These are phyloP conservation scores for Troides oblongomaculatus DNA, from an alignment of 2,888 invertebrate species.

Conservation along the genomic window DNA sequence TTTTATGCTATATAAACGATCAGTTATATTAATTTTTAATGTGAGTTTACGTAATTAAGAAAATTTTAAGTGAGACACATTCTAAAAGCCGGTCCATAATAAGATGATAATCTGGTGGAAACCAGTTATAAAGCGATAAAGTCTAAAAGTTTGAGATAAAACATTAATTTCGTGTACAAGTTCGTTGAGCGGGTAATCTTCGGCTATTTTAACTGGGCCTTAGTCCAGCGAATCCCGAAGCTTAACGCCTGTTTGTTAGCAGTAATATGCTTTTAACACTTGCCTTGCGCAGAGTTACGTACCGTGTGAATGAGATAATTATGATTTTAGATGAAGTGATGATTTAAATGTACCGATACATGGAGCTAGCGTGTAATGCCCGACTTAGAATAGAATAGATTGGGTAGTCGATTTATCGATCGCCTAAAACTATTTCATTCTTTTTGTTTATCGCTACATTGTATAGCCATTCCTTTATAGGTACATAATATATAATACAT, in stretches of 20 bases:
- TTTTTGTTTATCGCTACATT: background rate
- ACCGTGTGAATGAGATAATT: slow-evolving; percentile 57
- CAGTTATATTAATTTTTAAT: background rate
- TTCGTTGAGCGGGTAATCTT: slow-evolving; percentile 66
- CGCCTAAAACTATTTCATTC: slow-evolving; percentile 24
- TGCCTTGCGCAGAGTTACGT: slow-evolving; percentile 65
- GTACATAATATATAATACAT: too few species aligned
- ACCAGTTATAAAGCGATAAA: slow-evolving; percentile 46
- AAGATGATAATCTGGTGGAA: slow-evolving; percentile 29
- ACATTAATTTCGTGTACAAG: slow-evolving; percentile 60
- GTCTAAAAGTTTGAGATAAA: slow-evolving; percentile 55
- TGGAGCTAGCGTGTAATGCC: slow-evolving; percentile 36
- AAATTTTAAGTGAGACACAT: slow-evolving; percentile 1
- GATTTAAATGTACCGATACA: slow-evolving; percentile 50
- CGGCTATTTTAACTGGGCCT: slow-evolving; percentile 63
- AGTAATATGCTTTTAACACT: slow-evolving; percentile 76
- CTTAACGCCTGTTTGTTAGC: slow-evolving; percentile 75
- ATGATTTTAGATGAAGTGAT: slow-evolving; percentile 53
- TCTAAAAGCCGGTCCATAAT: slow-evolving; percentile 11
- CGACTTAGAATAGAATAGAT: slow-evolving; percentile 39
- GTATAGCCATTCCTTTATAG: too few species aligned
- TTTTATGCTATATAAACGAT: background rate
- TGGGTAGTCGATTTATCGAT: slow-evolving; percentile 42
- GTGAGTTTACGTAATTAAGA: slow-evolving; percentile 8
- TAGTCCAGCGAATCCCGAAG: slow-evolving; percentile 66